A percentile compares a stretch with the other conserved stretches of the same genome.
Evolutionary conservation across 2,797 vertebrate species (phyloP).

Genomic region (Xiphophorus birchmanni): DNA sequence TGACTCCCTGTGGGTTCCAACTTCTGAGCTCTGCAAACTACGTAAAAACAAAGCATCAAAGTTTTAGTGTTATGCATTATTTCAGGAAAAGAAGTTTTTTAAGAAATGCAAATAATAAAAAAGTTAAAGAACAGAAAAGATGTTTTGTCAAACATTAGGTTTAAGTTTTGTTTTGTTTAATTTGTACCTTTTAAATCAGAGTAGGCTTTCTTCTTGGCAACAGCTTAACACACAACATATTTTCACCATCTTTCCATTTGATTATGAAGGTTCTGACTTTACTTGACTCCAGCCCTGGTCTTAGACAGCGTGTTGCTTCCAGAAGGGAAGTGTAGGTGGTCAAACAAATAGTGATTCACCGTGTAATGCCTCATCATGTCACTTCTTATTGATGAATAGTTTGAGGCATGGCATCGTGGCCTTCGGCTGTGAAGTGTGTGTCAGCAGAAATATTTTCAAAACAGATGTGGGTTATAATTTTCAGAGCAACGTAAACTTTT

Average conservation of each 20-base stretch:
- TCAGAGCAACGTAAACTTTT: background rate
- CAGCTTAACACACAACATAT: background rate
- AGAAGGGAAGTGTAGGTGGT: background rate
- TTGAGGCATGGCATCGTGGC: background rate
- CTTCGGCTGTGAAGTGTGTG: background rate
- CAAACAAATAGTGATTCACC: slow-evolving; percentile 37
- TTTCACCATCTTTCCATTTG: slow-evolving; percentile 21
- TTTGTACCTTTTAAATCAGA: slow-evolving; percentile 8
- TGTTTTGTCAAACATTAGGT: background rate
- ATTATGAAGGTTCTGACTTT: slow-evolving; percentile 12
- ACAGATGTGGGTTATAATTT: background rate
- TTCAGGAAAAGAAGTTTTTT: background rate
- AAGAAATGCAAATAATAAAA: background rate
- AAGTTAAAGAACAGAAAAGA: background rate
- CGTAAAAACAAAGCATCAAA: background rate
- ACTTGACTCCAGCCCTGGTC: slow-evolving; percentile 4
- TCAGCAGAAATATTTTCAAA: background rate
- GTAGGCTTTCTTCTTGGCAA: slow-evolving; percentile 21
- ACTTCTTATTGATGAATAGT: slow-evolving; percentile 7
- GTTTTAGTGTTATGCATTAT: background rate
- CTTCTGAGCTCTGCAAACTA: background rate
- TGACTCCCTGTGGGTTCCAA: background rate
- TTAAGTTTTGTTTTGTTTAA: background rate
- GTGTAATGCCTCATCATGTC: slow-evolving; percentile 17
- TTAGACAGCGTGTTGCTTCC: background rate